Evolutionary conservation across 1,140 invertebrate genomes (phyloP), one percentile per base, ranked within the genome.

Genomic region (Triops longicaudatus): DNA sequence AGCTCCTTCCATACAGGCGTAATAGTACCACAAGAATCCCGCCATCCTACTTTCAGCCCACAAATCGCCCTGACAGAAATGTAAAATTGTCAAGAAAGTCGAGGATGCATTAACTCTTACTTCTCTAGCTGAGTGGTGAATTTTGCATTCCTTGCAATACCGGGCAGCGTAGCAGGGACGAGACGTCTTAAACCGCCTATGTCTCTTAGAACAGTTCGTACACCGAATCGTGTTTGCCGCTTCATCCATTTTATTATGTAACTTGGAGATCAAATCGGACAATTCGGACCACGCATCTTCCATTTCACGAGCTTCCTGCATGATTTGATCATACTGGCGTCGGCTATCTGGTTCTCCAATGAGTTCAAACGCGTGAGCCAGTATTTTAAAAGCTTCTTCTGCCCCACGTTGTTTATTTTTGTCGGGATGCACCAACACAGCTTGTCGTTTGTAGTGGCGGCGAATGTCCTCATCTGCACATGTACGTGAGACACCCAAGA

Each of bases 331-430:
- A 73, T 82, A 82, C 26, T 81, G 78, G 1, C 74, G 22, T 72
- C 81, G 44, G 41, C 79, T 72, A 26, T 63, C 94, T 80, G 95
- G 92, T 86, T 96, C 93, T 17, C 95, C 95, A 81, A 98, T 96
- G 81, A 96, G 89, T 83, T 97, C 93, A 85, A 98, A 97, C 28
- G 95, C 95, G 83, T 95, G 92, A 79, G 95, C 93, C 79, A 97
- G 85, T 82, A 97, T 96, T 86, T 97, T 97, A 83, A 98, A 98
- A 31, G 95, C 95, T 85, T 98, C 95, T 83, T 97, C 95, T 10
- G 96, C 94, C 73, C 96, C 95, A 11, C 93, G 92, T 83, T 95
- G 93, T 82, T 91, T 92, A 85, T 97, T 97, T 86, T 98, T 97
- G 83, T 97, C 95, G 0, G 95, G 96, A 88, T 98, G 95, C 72